Base-by-base conservation (phyloP, 2,888 invertebrate genomes). In the Orthonychiurus folsomi region DNA sequence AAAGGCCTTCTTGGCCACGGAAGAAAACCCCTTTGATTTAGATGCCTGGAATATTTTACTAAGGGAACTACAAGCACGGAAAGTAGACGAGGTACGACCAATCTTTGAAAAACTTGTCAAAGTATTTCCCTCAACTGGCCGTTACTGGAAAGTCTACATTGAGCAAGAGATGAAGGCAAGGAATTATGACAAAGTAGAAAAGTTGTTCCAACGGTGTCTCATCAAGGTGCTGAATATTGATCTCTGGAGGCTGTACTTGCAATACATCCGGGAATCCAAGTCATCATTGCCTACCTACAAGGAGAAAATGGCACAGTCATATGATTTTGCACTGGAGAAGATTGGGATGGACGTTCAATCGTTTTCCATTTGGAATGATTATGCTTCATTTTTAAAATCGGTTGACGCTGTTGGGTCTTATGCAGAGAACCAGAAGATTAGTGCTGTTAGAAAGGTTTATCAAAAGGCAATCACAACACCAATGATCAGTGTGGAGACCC, bases 231-330 rank as follows among this genome's bases (percentile, higher is more conserved):
- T 99, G 65, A 96, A 97, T 80, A 97, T 99, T 70, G 99, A 99
- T 78, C 81, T 99, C 69, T 99, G 99, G 99, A 89, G 96, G 77
- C 83, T 95, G 61, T 99, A 99, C 79, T 84, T 99, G 65, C 88
- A 88, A 73, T 99, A 99, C 79, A 95, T 99, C 47, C 93, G 94
- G 80, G 97, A 99, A 77, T 99, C 97, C 1, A 95, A 95, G 78
- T 88, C 93, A 59, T 87, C 90, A 74, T 82, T 95, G 71, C 87
- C 91, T 0, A 89, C 91, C 0, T 94, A 93, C 81, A 93, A 93
- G 93, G 99, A 99, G 78, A 97, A 96, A 81, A 92, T 99, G 90
- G 97, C 97, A 0, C 95, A 99, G 77, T 97, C 99, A 0, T 99
- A 97, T 77, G 97, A 99, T 79, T 99, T 99, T 79, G 97, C 99